These are phyloP conservation scores for Diarsia brunnea DNA, from an alignment of 2,888 invertebrate species.

Conservation along the genomic window DNA sequence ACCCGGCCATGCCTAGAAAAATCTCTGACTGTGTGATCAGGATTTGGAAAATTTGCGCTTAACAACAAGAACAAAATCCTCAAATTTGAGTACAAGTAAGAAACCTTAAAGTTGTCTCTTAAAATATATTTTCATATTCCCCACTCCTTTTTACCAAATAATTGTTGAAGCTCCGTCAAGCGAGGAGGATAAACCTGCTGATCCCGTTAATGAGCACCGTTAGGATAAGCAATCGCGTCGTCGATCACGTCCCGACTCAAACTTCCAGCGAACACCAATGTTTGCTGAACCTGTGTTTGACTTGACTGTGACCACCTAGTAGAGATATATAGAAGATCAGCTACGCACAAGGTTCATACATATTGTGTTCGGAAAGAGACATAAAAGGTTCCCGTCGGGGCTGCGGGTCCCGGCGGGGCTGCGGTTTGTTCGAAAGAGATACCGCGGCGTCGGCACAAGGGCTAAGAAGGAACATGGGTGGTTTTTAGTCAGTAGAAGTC, in stretches of 20 bases:
- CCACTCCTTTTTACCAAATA: not conserved
- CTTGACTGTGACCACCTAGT: not conserved
- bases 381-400: too few species aligned
- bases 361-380: too few species aligned
- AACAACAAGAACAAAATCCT: not conserved
- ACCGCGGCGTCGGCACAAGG: too few species aligned
- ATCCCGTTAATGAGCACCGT: conserved; percentile 45
- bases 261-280: conserved; percentile 26
- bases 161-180: not conserved
- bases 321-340: conserved; percentile 1
- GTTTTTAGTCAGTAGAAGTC: too few species aligned
- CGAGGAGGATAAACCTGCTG: conserved; percentile 10
- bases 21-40: not conserved
- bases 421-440: too few species aligned
- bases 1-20: not conserved
- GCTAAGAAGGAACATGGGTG: too few species aligned
- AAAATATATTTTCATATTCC: not conserved
- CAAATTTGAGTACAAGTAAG: not conserved
- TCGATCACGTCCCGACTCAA: conserved; percentile 47
- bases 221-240: conserved; percentile 41
- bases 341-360: not conserved
- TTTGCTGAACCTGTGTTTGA: conserved; percentile 50
- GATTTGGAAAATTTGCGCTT: not conserved
- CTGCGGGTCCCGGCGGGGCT: too few species aligned
- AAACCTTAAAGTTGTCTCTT: not conserved